Conservation (phyloP, 1,140 invertebrate species). For the Homarus americanus region DNA sequence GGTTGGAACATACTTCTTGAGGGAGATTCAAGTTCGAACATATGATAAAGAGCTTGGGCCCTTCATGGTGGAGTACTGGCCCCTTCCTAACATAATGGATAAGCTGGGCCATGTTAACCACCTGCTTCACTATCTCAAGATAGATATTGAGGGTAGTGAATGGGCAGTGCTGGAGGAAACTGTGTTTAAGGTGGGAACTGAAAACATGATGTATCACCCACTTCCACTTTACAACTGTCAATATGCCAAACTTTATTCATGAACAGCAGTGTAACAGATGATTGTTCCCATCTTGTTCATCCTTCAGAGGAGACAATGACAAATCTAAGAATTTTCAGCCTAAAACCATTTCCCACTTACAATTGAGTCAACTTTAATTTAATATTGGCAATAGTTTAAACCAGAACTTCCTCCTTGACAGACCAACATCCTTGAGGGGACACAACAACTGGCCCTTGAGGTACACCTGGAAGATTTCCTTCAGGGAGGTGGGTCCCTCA, state of each 20-base stretch:
- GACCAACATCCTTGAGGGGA: not conserved
- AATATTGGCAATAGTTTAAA: not conserved
- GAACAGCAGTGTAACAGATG: no score
- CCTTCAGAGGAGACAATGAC: no score
- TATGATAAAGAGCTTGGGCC: not conserved
- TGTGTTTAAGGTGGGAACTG: constrained; percentile 36
- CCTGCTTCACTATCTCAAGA: constrained; percentile 39
- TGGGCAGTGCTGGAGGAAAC: constrained; percentile 33
- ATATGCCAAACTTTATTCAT: no score
- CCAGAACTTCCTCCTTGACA: not conserved
- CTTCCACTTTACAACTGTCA: no score
- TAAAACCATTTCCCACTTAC: no score
- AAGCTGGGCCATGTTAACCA: constrained; percentile 2
- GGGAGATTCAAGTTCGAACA: not conserved
- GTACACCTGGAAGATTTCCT: constrained; percentile 16
- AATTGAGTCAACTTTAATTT: no score
- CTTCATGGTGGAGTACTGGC: constrained; percentile 22
- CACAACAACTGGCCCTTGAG: constrained; percentile 40
- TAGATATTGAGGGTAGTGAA: constrained; percentile 42
- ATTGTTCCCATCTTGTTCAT: no score
- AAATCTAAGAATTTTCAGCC: no score
- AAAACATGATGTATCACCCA: no score
- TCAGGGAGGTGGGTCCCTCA: not conserved
- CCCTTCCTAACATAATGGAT: not conserved
- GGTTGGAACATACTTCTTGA: constrained; percentile 26